Base-by-base conservation (phyloP, 2,797 vertebrate genomes). In the Falco biarmicus region DNA sequence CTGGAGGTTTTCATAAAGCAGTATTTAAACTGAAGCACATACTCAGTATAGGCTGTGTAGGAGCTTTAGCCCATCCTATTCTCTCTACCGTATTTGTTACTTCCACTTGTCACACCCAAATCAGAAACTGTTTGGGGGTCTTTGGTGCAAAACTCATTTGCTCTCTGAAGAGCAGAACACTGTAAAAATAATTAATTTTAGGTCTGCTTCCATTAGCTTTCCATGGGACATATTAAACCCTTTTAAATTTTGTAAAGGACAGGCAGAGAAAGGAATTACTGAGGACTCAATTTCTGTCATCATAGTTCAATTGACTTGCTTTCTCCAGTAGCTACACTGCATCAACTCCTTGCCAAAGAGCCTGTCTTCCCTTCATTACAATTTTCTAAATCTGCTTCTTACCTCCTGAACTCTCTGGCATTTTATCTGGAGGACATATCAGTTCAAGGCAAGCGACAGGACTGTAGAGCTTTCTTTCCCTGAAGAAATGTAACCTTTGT, bases 401-500 rank as follows among this genome's bases (percentile, higher is more conserved):
- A 68, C 57, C 59, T 85, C 50, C 69, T 93, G 84, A 96, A 90
- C 82, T 95, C 41, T 69, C 45, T 93, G 87, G 61, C 61, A 61
- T 88, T 96, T 96, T 94, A 89, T 93, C 92, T 90, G 65, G 84
- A 88, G 94, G 85, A 93, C 69, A 71, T 79, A 87, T 59, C 41
- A 78, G 73, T 89, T 94, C 84, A 90, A 95, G 61, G 61, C 75
- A 79, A 81, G 65, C 84, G 73, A 92, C 69, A 89, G 32, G 41
- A 91, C 79, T 65, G 11, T 11, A 65, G 78, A 85, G 54, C 45
- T 89, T 95, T 94, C 61, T 75, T 21, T 91, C 78, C 79, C 91
- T 78, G 79, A 91, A 81, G 91, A 88, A 93, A 91, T 90, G n/a
- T 88, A 94, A 95, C 84, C 89, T 96, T 91, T 95, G 73, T 78